Evolutionary conservation across 1,140 invertebrate genomes (phyloP).

Genomic region (Hyles vespertilio): DNA sequence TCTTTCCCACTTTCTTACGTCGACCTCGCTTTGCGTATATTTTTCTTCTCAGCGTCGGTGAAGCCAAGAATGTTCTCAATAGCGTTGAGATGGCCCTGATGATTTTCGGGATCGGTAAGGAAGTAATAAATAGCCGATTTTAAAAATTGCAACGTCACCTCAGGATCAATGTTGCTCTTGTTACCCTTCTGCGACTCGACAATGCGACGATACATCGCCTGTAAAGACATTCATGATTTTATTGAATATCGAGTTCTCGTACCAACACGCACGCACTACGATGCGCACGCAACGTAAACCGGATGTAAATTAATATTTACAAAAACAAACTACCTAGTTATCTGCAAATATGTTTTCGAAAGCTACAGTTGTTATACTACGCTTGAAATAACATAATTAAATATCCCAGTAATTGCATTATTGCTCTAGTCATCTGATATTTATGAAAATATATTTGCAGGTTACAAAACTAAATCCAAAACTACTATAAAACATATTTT

Average conservation of each 20-base stretch:
- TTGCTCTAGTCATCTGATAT: too few species aligned
- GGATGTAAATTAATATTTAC: too few species aligned
- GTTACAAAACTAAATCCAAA: too few species aligned
- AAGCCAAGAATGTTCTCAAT: conserved; percentile 92
- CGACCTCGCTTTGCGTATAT: conserved; percentile 81
- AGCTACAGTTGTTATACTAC: too few species aligned
- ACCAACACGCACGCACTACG: too few species aligned
- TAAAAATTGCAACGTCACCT: conserved; percentile 90
- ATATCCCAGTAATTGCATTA: too few species aligned
- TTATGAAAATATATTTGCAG: too few species aligned
- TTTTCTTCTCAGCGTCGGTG: conserved; percentile 83
- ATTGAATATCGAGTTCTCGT: neutral
- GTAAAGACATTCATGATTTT: conserved; percentile 42
- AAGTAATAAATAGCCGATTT: conserved; percentile 95
- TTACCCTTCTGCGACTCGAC: conserved; percentile 82
- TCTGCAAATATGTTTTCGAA: too few species aligned
- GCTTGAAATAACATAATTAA: too few species aligned
- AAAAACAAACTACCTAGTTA: too few species aligned
- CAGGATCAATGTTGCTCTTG: conserved; percentile 84
- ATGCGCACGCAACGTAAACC: too few species aligned
- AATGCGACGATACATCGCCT: conserved; percentile 89
- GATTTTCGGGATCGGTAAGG: conserved; percentile 90
- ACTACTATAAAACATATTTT: too few species aligned
- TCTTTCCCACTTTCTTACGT: conserved; percentile 52
- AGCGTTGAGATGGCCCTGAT: conserved; percentile 87